Base-by-base conservation (phyloP, 2,888 invertebrate genomes). In the Pandemis heparana region DNA sequence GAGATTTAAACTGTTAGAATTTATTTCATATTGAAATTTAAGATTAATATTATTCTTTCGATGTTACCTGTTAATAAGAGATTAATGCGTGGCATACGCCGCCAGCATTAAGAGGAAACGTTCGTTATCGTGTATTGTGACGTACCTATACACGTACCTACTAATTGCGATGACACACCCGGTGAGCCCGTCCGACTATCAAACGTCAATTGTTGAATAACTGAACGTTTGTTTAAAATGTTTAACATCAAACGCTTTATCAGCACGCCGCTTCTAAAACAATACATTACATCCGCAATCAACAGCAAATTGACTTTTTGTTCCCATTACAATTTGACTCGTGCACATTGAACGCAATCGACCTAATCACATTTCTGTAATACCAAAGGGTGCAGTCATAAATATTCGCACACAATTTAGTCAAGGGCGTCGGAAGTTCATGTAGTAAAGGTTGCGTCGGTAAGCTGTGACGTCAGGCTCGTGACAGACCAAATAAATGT, bases 401-500 rank as follows among this genome's bases (percentile, higher is more conserved):
- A 71, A 67, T 67, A 43, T 61, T 23, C 43, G 6, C 39, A 16
- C 18, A 3, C 39, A 32, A 14, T 62, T 32, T 61, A 72, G 69
- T 73, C 75, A 75, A 75, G 75, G 66, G 18, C 75, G 51, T 39
- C 38, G n/a, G 51, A 67, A 72, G 39, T 53, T 66, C 70, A 75
- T 71, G 75, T 74, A 75, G 67, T 53, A 77, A 78, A 79, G 77
- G 79, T 80, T 81, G 77, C 61, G 76, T 80, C 78, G 75, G 74
- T 77, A 79, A 76, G 66, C 63, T 51, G 69, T 75, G 73, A 76
- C 74, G 76, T 76, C 75, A 75, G 59, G 71, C 62, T 70, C 73
- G 75, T 78, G 75, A 76, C 75, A 79, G 69, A 75, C 75, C 77
- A 63, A 76, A 77, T 76, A 76, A 61, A 76, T 77, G 74, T 77